Base-by-base conservation (phyloP, 2,797 vertebrate species). In the Spea hammondii region DNA sequence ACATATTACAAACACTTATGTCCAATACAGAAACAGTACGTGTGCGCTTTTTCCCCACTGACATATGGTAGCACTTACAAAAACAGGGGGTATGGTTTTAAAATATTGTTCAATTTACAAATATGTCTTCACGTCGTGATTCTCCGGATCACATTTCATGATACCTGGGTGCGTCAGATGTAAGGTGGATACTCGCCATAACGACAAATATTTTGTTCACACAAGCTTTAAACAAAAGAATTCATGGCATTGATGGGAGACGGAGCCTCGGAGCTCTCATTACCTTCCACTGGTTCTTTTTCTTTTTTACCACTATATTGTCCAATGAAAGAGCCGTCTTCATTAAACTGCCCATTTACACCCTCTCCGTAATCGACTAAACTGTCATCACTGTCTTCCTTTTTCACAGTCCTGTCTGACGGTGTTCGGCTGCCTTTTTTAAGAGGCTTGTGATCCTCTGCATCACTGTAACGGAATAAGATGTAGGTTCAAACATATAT, bases 301-400 rank as follows among this genome's bases (percentile, higher is more conserved):
- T 92, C 93, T 86, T 96, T 97, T 93, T 95, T 97, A 72, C 96
- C 97, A 79, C 96, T 99, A 87, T 99, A 99, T 86, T 99, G 97
- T 87, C 98, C 98, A 84, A 99, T 99, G 92, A 99, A 99, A 53
- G 98, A 99, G 85, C 97, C 97, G 80, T 99, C 97, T 89, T 99
- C 97, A 88, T 99, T 99, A 94, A 99, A 99, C 88, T 99, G 97
- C 82, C 96, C 96, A 60, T 99, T 98, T 85, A 96, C 98, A 75
- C 96, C 97, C 89, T 98, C 97, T 82, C 96, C 96, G 92, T 99
- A 99, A 93, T 99, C 96, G 91, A 99, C 97, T 92, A 99, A 95
- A 93, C 98, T 99, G 90, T 98, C 97, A 82, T 99, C 98, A 85
- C 97, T 99, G 85, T 96, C 95, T 85, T 95, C 97, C 84, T 97